Base-by-base conservation (phyloP, 2,797 vertebrate species). In the Babyrousa celebensis region DNA sequence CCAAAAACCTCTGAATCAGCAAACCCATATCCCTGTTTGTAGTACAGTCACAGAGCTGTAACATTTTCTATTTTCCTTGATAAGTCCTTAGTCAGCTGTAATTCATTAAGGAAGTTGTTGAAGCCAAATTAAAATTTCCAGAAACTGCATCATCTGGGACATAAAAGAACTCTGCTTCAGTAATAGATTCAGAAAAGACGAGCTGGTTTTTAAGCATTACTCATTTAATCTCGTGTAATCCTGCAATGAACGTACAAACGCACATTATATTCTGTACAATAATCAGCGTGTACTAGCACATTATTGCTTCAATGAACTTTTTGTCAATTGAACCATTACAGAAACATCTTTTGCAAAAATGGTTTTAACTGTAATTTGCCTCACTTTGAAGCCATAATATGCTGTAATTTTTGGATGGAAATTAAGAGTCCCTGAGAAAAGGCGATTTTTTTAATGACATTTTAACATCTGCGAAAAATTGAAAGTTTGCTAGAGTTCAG, bases 81-180 rank as follows among this genome's bases (percentile, higher is more conserved):
- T 96, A 96, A 96, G 72, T 93, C 93, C 32, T 78, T 92, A 97
- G 94, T 97, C 97, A 98, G 95, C 95, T 97, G 96, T 91, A 97
- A 97, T 88, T 97, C 77, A 98, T 98, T 97, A 98, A 96, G 95
- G 79, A 98, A 98, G 95, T 96, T 96, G 90, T 89, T 97, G 40
- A 60, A 97, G 86, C 56, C 94, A 98, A 97, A 97, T 95, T 96
- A 86, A 94, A 98, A 98, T 98, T 98, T 97, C 94, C 95, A 97
- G 95, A 96, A 98, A 98, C 74, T 97, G 80, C 94, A 97, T 96
- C 97, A 98, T 96, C 95, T 98, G 94, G 43, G 43, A 96, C 70
- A 98, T 85, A 23, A 96, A 85, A 94, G 80, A 97, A 95, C 63
- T 98, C 95, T 56, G 78, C 87, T 95, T 94, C 58, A 75, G 93